Evolutionary conservation across 2,113 vertebrate species (phyloP).

Genomic region (Strigops habroptila): DNA sequence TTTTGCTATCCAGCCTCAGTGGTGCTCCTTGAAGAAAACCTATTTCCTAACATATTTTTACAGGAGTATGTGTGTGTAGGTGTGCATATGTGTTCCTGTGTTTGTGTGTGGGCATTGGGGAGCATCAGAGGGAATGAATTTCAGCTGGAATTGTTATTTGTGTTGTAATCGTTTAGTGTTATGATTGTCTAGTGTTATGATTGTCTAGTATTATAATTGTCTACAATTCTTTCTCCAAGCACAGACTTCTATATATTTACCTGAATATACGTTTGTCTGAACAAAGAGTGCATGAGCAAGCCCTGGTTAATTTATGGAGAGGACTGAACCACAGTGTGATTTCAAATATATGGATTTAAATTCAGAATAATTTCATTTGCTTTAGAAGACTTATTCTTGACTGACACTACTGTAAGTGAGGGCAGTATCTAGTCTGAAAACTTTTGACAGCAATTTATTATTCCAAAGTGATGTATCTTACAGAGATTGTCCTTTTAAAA

Average conservation of each 20-base stretch:
- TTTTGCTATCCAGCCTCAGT: neutral
- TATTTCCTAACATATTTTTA: neutral
- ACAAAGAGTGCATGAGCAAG: neutral
- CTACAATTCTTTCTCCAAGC: neutral
- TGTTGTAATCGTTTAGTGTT: neutral
- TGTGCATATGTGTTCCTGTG: rapidly evolving
- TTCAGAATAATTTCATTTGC: neutral
- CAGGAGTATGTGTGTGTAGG: neutral
- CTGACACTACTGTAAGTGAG: neutral
- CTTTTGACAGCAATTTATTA: neutral
- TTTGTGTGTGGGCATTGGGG: neutral
- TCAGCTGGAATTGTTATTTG: neutral
- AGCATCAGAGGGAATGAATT: neutral
- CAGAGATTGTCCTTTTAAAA: neutral
- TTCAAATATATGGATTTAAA: neutral
- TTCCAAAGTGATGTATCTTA: neutral
- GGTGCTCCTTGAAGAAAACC: neutral
- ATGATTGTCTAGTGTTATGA: neutral
- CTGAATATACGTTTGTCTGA: neutral
- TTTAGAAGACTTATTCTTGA: neutral
- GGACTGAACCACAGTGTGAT: neutral
- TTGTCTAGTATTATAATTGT: neutral
- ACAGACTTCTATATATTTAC: neutral
- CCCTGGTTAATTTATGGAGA: neutral
- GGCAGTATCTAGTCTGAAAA: neutral